Percentiles rank a stretch among this genome's conserved stretches.
Evolutionary conservation across 2,113 vertebrate genomes (phyloP).

Genomic region (Galemys pyrenaicus): DNA sequence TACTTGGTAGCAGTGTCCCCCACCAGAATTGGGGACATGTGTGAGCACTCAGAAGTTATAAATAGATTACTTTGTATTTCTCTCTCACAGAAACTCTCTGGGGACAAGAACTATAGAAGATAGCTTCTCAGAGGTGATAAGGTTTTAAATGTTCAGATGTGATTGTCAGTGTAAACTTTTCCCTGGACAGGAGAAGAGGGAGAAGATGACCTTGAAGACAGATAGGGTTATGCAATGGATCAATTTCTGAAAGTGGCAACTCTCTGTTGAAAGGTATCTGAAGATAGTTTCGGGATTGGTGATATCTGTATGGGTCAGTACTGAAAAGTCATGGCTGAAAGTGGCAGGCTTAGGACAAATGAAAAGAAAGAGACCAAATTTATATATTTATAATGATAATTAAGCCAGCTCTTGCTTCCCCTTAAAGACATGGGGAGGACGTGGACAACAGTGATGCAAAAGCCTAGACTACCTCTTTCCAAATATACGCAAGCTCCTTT

Average conservation of each 20-base stretch:
- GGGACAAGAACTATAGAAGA: not conserved
- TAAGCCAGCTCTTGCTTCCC: not conserved
- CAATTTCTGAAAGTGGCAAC: conserved; percentile 78
- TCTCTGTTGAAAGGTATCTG: conserved; percentile 72
- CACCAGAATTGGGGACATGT: not conserved
- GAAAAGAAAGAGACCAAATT: conserved; percentile 54
- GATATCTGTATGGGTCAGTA: conserved; percentile 72
- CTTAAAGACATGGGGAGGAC: not conserved
- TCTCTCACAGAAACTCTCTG: conserved; percentile 23
- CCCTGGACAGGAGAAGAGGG: conserved; percentile 71
- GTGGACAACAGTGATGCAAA: not conserved
- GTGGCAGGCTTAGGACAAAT: conserved; percentile 38
- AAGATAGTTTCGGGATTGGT: conserved; percentile 79
- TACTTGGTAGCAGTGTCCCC: not conserved
- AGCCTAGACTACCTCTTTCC: not conserved
- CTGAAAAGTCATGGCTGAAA: conserved; percentile 72
- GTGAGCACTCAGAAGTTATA: not conserved
- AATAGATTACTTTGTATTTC: conserved; percentile 55
- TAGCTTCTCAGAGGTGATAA: conserved; percentile 8
- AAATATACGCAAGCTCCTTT: not conserved
- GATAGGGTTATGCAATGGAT: conserved; percentile 77
- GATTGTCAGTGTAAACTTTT: conserved; percentile 73
- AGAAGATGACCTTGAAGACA: conserved; percentile 81
- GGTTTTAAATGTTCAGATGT: conserved; percentile 61
- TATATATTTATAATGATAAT: not conserved